Base-by-base conservation (phyloP, 2,888 invertebrate genomes). In the Unio pictorum region DNA sequence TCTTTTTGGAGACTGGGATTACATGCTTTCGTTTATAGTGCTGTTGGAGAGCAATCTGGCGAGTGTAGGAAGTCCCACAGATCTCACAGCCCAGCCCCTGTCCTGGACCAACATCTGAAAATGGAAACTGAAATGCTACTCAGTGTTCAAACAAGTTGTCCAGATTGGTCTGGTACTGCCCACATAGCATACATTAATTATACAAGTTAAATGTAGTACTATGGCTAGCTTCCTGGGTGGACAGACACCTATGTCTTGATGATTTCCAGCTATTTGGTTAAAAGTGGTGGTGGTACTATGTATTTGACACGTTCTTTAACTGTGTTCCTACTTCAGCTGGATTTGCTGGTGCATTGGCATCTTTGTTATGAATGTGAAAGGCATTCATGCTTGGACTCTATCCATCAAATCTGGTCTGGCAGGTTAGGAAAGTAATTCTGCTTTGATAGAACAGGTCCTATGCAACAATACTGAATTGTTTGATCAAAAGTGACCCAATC, bases 1-100 rank as follows among this genome's bases (percentile, higher is more conserved):
- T 30, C 15, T 23, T 54, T 15, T 23, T 56, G 20, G 61, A 18
- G 11, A 30, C 59, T 4, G 66, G 60, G n/a, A 34, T 4, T 26
- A 84, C 71, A 67, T 84, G 84, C 69, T 82, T 82, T 20, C 74
- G 71, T 54, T 70, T 67, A 60, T 83, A 81, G 62, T 84, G 84
- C 26, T 82, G 80, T 20, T 54, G 63, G 11, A 84, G 71, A 15
- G 82, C 65, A 23, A 66, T 63, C 60, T 78, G 76, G 56, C 81
- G 73, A 20, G 81, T 78, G 70, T 79, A 84, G 11, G 78, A 72
- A 6, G 77, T 64, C 8, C 72, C 73, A 71, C 84, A 84, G 23
- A 84, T 67, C 54, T 80, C 79, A 73, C 84, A 84, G 18, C 77
- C 76, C 60, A 70, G 67, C 5, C 74, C 67, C 11, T 61, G 63